Base-by-base conservation (phyloP, 2,113 vertebrate genomes). In the Gobiocypris rarus region DNA sequence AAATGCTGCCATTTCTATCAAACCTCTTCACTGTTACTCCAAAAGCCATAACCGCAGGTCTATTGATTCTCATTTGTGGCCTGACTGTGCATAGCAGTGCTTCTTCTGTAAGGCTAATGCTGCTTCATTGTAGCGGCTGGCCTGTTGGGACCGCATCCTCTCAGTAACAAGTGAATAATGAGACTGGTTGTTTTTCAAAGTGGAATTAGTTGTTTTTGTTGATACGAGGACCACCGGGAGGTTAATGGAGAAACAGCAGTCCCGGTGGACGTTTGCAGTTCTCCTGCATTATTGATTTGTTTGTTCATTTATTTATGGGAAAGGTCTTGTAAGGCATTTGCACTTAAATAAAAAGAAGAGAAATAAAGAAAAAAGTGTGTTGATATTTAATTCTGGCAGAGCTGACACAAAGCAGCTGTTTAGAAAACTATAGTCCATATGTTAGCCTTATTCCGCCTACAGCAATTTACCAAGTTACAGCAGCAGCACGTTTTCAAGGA, bases 91-190 rank as follows among this genome's bases (percentile, higher is more conserved):
- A 82, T 50, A 78, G 75, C 56, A 15, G 41, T 56, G 76, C n/a
- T 73, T 69, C 75, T 85, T 88, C 78, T 71, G 75, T 85, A 14
- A 69, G 15, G 76, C 70, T 82, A 88, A 86, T 86, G 84, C 56
- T 84, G 83, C 52, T 88, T 81, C 81, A 83, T 82, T 83, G 67
- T 81, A 75, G 69, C 24, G 43, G 54, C 52, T 45, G 61, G 82
- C 81, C 87, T 80, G 54, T 77, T 78, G 82, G 76, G 84, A 86
- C 84, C 9, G 54, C 61, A 86, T 84, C 81, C 71, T 77, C 81
- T 67, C n/a, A 50, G 81, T 88, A 86, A 86, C 81, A 88, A 86
- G 87, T 88, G 87, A 88, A 82, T 88, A 88, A 88, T 88, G 82
- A 88, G 84, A 77, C 71, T 28, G 54, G 81, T 82, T 83, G 87